These are phyloP conservation scores for Pterobdella sp. DNA, from an alignment of 2,888 invertebrate genomes.

Conservation along the genomic window DNA sequence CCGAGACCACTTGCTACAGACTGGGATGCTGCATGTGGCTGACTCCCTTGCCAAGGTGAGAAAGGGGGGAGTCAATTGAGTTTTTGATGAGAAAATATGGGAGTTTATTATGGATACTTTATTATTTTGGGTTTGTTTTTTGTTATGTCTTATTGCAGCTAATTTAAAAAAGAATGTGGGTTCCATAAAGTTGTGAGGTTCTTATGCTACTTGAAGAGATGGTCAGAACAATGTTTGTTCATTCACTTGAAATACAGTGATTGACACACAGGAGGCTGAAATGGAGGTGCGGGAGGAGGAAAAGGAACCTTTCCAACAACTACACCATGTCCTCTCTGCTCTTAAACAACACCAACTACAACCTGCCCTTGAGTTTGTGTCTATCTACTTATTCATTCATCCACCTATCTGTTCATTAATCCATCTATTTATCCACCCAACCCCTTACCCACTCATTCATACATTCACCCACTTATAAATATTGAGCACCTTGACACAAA, in stretches of 20 bases:
- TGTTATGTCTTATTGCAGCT: too few relatives aligned
- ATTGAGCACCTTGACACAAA: constrained; percentile 34
- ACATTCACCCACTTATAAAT: constrained; percentile 14
- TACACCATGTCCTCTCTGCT: constrained; percentile 79
- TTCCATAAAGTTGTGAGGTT: too few relatives aligned
- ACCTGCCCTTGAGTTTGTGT: neutral
- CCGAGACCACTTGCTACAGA: constrained; percentile 87
- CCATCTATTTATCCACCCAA: neutral
- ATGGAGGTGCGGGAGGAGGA: constrained; percentile 60
- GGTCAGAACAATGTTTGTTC: too few relatives aligned
- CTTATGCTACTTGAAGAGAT: too few relatives aligned
- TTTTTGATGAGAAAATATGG: neutral
- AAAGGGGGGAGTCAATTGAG: neutral
- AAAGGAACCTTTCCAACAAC: constrained; percentile 68
- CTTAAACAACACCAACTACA: constrained; percentile 55
- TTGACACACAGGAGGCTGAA: constrained; percentile 68
- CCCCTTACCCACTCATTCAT: constrained; percentile 2
- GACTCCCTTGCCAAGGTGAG: constrained; percentile 65
- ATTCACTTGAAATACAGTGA: too few relatives aligned
- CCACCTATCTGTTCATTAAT: neutral
- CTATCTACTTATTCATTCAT: neutral
- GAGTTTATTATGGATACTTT: neutral
- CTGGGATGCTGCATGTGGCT: constrained; percentile 86
- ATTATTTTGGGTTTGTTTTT: too few relatives aligned
- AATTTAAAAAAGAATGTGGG: too few relatives aligned